Percentiles rank a stretch among this genome's conserved stretches.
Conservation (phyloP, 2,888 invertebrate genomes). For the Xylota sylvarum region DNA sequence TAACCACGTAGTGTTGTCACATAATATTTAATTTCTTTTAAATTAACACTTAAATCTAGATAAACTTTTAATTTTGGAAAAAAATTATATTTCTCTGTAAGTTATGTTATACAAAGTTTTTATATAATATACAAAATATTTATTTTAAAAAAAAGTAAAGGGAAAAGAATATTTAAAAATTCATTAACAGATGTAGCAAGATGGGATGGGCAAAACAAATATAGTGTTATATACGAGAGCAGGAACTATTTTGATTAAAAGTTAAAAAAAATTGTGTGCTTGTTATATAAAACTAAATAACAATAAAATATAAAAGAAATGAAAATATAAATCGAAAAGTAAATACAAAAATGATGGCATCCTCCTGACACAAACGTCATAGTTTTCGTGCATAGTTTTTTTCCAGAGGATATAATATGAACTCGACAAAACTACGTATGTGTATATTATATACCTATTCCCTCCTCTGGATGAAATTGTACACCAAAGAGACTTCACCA, state of each 20-base stretch:
- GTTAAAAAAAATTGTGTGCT: neutral
- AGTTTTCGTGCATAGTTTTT: conserved; percentile 21
- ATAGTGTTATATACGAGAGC: conserved; percentile 26
- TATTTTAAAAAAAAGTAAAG: neutral
- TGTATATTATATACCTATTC: no score
- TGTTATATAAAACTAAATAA: conserved; percentile 74
- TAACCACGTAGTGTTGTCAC: conserved; percentile 6
- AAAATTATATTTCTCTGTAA: conserved; percentile 9
- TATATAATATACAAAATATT: conserved; percentile 42
- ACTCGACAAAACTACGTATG: neutral
- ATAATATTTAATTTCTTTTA: neutral
- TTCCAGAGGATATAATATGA: conserved; percentile 18
- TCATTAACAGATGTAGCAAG: conserved; percentile 7
- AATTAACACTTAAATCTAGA: conserved; percentile 62
- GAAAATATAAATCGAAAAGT: conserved; percentile 7
- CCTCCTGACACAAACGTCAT: conserved; percentile 24
- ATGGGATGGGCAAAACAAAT: neutral
- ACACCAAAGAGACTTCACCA: neutral
- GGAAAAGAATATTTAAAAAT: neutral
- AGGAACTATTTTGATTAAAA: conserved; percentile 57
- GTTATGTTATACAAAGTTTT: conserved; percentile 51
- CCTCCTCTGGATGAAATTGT: neutral
- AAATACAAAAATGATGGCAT: conserved; percentile 18
- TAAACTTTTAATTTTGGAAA: conserved; percentile 19
- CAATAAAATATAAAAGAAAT: conserved; percentile 32